Percentiles rank a stretch among this genome's conserved stretches.
phyloP scores from a whole-genome alignment of 2,797 vertebrate species.

The Glyptemys insculpta region DNA sequence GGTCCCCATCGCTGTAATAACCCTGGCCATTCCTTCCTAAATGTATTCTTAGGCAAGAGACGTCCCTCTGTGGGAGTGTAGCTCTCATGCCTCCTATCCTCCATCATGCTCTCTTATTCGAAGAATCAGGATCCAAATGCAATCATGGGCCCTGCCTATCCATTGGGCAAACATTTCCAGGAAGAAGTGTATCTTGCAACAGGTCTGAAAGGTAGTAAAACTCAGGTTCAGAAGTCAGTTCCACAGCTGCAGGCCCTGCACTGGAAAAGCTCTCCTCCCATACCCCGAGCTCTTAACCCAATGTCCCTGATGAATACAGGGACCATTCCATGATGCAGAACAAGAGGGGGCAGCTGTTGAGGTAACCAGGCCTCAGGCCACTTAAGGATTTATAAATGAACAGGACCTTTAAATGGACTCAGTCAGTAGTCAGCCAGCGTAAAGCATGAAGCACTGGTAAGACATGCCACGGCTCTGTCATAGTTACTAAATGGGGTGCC shows the following conservation, averaged over 20 bases:
- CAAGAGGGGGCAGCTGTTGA: neutral
- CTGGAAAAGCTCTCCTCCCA: neutral
- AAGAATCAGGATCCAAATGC: neutral
- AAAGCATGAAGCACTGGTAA: accelerated
- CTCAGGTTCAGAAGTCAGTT: neutral
- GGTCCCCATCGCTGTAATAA: neutral
- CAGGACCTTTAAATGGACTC: neutral
- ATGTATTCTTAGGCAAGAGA: neutral
- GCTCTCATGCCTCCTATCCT: neutral
- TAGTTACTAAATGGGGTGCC: neutral
- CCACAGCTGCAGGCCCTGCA: neutral
- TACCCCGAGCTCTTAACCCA: neutral
- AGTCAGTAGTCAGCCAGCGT: accelerated
- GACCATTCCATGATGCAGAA: neutral
- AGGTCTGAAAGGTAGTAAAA: neutral
- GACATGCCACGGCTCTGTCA: neutral
- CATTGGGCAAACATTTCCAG: neutral
- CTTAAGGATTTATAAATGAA: neutral
- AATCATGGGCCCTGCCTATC: neutral
- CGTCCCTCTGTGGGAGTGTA: neutral
- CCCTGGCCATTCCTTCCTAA: neutral
- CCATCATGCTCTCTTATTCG: neutral
- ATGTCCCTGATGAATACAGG: neutral
- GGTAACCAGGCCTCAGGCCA: neutral
- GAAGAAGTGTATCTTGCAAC: neutral